Evolutionary conservation across 2,113 vertebrate species (phyloP), one percentile per base, ranked within the genome.

Genomic region (Syrrhaptes paradoxus): DNA sequence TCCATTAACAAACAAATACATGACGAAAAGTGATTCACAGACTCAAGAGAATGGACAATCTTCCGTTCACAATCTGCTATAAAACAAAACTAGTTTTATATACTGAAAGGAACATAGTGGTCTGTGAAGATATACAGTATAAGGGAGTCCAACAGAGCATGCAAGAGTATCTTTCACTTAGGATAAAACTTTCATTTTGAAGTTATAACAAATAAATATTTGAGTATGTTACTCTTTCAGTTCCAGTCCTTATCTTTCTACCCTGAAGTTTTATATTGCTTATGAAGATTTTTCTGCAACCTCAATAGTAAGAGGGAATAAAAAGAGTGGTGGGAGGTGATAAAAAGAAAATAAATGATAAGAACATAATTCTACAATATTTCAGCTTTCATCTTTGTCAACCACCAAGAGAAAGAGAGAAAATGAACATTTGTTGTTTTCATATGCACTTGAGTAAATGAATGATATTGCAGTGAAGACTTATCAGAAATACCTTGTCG

Each of bases 311-410:
- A 76, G 65, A 94, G 38, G 31, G 68, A 96, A 97, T 94, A 96
- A 93, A 97, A 97, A 96, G 58, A 96, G 91, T 18, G 51, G 49
- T 87, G 54, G 76, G 68, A 96, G 96, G 67, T 1, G 46, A 82
- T 95, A 80, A 96, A 94, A 94, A 92, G 73, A 89, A 97, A 97
- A 95, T 87, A 67, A 89, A 61, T 88, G 58, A 68, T 90, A 92
- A 76, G 85, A 92, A 95, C 18, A 84, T 85, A 94, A 92, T 83
- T 88, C 59, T 71, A 75, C 73, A 65, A 52, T 79, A 93, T 87
- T 94, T 97, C 81, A 90, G 66, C 89, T 88, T 96, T 86, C 80
- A 71, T 96, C 83, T 96, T 95, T 92, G 93, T 87, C 78, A 96
- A 43, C 49, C 67, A 88, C 9, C 7, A 49, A 94, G 67, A 77